Base-by-base conservation (phyloP, 2,113 vertebrate genomes). In the Bucco capensis region DNA sequence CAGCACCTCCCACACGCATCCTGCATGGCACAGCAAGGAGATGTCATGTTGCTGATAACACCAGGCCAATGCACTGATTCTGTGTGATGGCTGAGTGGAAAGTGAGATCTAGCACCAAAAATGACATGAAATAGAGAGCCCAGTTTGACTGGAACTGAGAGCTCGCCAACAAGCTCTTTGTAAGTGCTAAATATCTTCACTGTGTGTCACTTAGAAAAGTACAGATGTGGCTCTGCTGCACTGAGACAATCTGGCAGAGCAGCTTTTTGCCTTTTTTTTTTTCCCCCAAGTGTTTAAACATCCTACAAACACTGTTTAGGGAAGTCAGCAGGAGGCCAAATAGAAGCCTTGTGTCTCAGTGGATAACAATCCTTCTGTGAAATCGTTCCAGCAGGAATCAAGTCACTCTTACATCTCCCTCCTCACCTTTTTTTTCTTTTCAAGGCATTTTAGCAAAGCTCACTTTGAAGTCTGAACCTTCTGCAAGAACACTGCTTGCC, bases 291-390 rank as follows among this genome's bases (percentile, higher is more conserved):
- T 84, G 66, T 96, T 96, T 91, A 92, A 94, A 93, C 89, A 75
- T 93, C 90, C 92, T 88, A 54, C 90, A 95, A 95, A 94, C 91
- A 90, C 64, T 92, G 92, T 89, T 96, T 93, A 88, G 90, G 81
- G 71, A 94, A 94, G 90, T 84, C 96, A 92, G 88, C 81, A 78
- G 96, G 96, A 94, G 94, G 95, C 90, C 94, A 94, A 88, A 91
- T 90, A 87, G 88, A 93, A 96, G 82, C 78, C 90, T 90, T 78
- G 90, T 81, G 72, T 94, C 94, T 94, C 92, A 83, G 90, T 47
- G 84, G 94, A 94, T 93, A 96, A 94, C 90, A 94, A 86, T 86
- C 90, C 90, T 80, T 86, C 91, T 91, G 83, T 86, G 88, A 95
- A 96, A 95, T 94, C 91, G 56, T 89, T 93, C 94, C 92, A 94